Evolutionary conservation across 2,888 invertebrate genomes (phyloP).

Genomic region (Pogonocherus hispidulus): DNA sequence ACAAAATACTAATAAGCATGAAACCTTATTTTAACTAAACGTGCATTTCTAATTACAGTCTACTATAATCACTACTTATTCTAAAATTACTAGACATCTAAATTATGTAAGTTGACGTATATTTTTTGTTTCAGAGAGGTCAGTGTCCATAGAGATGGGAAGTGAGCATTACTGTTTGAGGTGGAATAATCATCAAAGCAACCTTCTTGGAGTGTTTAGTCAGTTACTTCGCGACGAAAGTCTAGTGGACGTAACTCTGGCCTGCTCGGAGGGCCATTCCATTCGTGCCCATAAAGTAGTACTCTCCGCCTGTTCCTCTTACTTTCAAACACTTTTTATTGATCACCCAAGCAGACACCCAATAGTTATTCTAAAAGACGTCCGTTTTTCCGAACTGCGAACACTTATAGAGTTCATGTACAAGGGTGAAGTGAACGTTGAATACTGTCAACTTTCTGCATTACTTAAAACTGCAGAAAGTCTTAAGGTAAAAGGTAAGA

Average conservation of each 20-base stretch:
- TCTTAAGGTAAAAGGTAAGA: conserved; percentile 84
- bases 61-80: too few species aligned
- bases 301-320: conserved; percentile 94
- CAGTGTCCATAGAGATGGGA: conserved; percentile 85
- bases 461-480: conserved; percentile 93
- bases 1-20: too few species aligned
- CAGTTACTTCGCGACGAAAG: conserved; percentile 96
- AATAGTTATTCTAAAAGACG: conserved; percentile 95
- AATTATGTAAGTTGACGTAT: too few species aligned
- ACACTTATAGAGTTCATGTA: conserved; percentile 97
- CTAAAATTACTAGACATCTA: too few species aligned
- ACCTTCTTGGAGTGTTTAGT: conserved; percentile 97
- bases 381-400: conserved; percentile 89
- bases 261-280: conserved; percentile 95
- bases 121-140: conserved; percentile 76
- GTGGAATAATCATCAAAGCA: conserved; percentile 99
- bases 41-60: too few species aligned
- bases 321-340: conserved; percentile 93
- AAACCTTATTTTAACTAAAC: too few species aligned
- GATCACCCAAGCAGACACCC: conserved; percentile 92
- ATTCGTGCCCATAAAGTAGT: conserved; percentile 94
- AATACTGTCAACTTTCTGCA: conserved; percentile 92
- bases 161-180: conserved; percentile 99
- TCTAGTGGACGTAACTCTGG: conserved; percentile 96
- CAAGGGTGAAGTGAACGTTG: conserved; percentile 95